Evolutionary conservation across 2,888 invertebrate species (phyloP).

Genomic region (Caenorhabditis sp.): DNA sequence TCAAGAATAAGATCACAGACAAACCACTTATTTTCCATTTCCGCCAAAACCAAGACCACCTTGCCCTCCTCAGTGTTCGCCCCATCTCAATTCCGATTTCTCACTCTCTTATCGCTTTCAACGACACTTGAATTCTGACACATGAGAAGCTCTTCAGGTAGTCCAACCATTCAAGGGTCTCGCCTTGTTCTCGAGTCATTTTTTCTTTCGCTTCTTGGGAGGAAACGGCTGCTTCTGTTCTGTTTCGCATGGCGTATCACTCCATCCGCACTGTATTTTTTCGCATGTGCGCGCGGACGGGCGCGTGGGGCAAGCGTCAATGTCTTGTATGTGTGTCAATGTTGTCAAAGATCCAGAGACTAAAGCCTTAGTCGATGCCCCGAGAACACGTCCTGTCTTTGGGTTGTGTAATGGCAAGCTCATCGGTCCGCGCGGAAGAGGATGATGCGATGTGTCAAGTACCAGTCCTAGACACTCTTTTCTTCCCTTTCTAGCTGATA

Average conservation of each 20-base stretch:
- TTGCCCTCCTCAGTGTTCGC: neutral
- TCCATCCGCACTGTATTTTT: slow-evolving; percentile 25
- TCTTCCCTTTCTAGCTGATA: slow-evolving; percentile 34
- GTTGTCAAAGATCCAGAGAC: slow-evolving; percentile 56
- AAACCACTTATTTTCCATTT: slow-evolving; percentile 60
- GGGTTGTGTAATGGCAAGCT: slow-evolving; percentile 64
- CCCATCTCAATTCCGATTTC: slow-evolving; percentile 27
- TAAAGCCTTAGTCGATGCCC: slow-evolving; percentile 23
- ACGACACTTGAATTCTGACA: slow-evolving; percentile 69
- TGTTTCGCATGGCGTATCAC: slow-evolving; percentile 30
- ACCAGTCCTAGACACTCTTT: slow-evolving; percentile 60
- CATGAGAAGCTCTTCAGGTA: slow-evolving; percentile 63
- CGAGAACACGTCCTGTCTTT: slow-evolving; percentile 59
- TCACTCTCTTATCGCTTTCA: slow-evolving; percentile 67
- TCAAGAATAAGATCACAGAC: slow-evolving; percentile 53
- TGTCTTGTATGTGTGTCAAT: slow-evolving; percentile 57
- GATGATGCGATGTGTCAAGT: slow-evolving; percentile 62
- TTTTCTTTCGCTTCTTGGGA: slow-evolving; percentile 40
- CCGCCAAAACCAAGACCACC: slow-evolving; percentile 43
- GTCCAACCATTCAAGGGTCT: slow-evolving; percentile 61
- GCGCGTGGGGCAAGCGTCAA: slow-evolving; percentile 41
- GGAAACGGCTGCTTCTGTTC: neutral
- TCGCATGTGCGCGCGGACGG: slow-evolving; percentile 21
- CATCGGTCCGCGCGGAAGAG: slow-evolving; percentile 60
- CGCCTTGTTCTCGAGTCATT: slow-evolving; percentile 63